phyloP scores from a whole-genome alignment of 2,797 vertebrate genomes.

The Streptopelia turtur region DNA sequence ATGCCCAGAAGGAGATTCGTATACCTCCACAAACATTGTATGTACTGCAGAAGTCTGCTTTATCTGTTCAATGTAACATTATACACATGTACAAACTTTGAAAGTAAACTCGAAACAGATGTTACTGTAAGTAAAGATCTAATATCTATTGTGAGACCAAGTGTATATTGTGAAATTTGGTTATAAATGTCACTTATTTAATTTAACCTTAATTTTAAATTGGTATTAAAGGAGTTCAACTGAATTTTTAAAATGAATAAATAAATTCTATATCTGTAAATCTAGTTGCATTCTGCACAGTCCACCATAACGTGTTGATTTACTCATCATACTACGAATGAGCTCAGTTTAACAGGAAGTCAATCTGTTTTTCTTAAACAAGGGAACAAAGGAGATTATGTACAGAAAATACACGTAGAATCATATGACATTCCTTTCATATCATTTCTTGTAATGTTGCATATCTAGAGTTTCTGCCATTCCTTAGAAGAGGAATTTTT shows the following conservation, averaged over 20 bases:
- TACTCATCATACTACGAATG: neutral
- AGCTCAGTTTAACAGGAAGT: neutral
- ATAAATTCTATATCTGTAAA: neutral
- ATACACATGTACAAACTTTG: neutral
- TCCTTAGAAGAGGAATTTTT: neutral
- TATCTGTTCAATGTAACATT: neutral
- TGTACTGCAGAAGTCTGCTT: neutral
- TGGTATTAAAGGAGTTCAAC: neutral
- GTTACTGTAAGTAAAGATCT: neutral
- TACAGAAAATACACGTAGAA: neutral
- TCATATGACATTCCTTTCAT: neutral
- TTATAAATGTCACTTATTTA: neutral
- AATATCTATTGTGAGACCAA: constrained; percentile 5
- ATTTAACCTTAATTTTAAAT: constrained; percentile 9
- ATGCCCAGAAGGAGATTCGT: neutral
- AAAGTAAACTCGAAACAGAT: constrained; percentile 35
- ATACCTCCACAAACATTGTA: neutral
- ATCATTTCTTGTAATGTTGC: neutral
- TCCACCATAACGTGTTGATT: neutral
- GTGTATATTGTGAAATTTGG: neutral
- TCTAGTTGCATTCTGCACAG: neutral
- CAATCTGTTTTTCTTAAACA: neutral
- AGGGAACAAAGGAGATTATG: neutral
- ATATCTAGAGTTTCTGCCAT: neutral
- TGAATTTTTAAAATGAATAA: neutral